Percentiles rank a stretch among this genome's conserved stretches.
Evolutionary conservation across 2,797 vertebrate species (phyloP).

Genomic region (Sebastiscus albofasciatus): DNA sequence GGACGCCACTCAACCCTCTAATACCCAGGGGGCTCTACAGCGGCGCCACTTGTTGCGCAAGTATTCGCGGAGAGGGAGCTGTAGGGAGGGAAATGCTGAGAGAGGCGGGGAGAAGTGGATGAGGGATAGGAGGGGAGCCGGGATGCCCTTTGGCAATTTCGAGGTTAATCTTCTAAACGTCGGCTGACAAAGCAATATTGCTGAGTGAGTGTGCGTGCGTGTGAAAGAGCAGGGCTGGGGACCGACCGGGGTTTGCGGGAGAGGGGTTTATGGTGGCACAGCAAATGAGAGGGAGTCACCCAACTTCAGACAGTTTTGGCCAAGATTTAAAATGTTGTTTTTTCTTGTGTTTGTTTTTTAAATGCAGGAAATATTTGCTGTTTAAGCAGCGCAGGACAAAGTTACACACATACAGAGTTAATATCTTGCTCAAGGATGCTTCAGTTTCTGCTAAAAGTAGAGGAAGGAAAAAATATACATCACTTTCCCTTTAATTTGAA

Average conservation of each 20-base stretch:
- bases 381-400: neutral
- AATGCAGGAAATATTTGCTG: conserved; percentile 8
- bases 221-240: conserved; percentile 36
- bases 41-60: conserved; percentile 84
- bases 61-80: conserved; percentile 61
- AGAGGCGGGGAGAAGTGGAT: conserved; percentile 38
- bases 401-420: neutral
- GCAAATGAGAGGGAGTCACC: conserved; percentile 34
- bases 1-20: conserved; percentile 80
- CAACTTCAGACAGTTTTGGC: conserved; percentile 23
- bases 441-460: neutral
- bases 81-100: conserved; percentile 55
- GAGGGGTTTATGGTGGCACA: conserved; percentile 31
- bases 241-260: conserved; percentile 7
- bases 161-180: conserved; percentile 82
- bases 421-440: neutral
- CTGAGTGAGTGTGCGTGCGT: conserved; percentile 36
- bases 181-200: conserved; percentile 77
- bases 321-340: conserved; percentile 23
- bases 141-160: conserved; percentile 74
- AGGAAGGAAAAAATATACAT: neutral
- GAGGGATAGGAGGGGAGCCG: conserved; percentile 34
- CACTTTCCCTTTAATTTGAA: conserved; percentile 1
- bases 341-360: neutral
- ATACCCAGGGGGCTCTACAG: conserved; percentile 78